phyloP scores from a whole-genome alignment of 2,797 vertebrate genomes.

The Coracias cyanogaster region DNA sequence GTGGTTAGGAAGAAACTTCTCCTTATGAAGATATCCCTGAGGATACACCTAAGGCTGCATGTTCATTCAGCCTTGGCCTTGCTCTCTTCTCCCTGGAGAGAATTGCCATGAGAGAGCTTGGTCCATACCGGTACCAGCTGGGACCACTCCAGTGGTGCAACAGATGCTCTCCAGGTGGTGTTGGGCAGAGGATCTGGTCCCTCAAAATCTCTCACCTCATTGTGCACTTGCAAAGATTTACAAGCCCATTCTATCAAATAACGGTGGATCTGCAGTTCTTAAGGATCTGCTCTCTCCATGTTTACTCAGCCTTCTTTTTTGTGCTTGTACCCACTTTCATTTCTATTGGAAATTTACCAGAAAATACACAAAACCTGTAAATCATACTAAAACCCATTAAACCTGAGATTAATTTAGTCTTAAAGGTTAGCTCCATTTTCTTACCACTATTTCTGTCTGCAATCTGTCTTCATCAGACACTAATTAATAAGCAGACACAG shows the following conservation, averaged over 20 bases:
- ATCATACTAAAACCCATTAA: slow-evolving; percentile 72
- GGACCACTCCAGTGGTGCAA: background rate
- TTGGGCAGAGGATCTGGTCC: background rate
- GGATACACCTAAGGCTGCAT: background rate
- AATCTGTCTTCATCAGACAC: slow-evolving; percentile 77
- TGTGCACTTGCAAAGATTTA: slow-evolving; percentile 12
- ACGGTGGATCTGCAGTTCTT: background rate
- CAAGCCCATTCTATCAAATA: background rate
- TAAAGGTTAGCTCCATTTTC: slow-evolving; percentile 77
- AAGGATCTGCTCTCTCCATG: slow-evolving; percentile 13
- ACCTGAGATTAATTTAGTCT: slow-evolving; percentile 74
- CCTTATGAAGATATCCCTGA: background rate
- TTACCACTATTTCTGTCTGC: slow-evolving; percentile 72
- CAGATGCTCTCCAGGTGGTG: background rate
- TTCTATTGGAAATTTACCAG: slow-evolving; percentile 72
- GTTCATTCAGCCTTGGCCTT: background rate
- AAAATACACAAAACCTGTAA: slow-evolving; percentile 59
- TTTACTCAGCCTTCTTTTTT: slow-evolving; percentile 64
- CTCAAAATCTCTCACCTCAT: background rate
- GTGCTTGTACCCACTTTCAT: slow-evolving; percentile 28
- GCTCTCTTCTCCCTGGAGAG: background rate
- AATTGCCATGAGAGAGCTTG: rapidly evolving
- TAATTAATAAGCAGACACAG: slow-evolving; percentile 76
- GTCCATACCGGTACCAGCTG: background rate
- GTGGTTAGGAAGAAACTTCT: background rate